A percentile compares a stretch with the other conserved stretches of the same genome.
phyloP scores from a whole-genome alignment of 2,888 invertebrate genomes.

The Erynnis tages region DNA sequence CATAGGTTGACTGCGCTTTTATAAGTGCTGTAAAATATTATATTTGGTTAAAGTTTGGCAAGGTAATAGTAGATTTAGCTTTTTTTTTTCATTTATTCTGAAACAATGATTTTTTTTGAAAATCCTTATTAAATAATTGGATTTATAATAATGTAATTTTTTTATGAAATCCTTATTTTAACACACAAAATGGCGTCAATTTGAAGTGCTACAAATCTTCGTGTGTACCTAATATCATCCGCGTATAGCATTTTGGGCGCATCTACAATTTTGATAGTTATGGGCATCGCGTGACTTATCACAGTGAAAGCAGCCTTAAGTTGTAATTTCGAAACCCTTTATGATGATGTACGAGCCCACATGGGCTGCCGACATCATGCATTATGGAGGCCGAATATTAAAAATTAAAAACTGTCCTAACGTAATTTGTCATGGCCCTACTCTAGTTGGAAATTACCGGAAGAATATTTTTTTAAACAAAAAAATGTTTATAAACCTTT shows the following conservation, averaged over 20 bases:
- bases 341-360: conserved; percentile 48
- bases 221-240: neutral
- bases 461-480: neutral
- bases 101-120: no score
- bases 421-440: conserved; percentile 17
- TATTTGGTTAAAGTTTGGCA: no score
- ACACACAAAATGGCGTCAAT: no score
- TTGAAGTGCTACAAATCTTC: neutral
- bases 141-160: no score
- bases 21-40: no score
- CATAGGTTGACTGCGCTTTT: no score
- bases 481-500: no score
- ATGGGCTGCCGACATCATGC: conserved; percentile 38
- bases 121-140: no score
- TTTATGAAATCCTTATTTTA: no score
- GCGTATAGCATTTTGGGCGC: conserved; percentile 4
- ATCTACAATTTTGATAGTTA: conserved; percentile 28
- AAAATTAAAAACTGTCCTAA: conserved; percentile 43
- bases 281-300: conserved; percentile 59
- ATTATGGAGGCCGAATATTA: conserved; percentile 54
- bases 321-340: conserved; percentile 60
- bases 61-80: no score
- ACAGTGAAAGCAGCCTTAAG: conserved; percentile 63
- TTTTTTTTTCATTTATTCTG: no score
- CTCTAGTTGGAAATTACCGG: neutral